Evolutionary conservation across 2,113 vertebrate genomes (phyloP), one percentile per base, ranked within the genome.

Genomic region (Phocoena sinus): DNA sequence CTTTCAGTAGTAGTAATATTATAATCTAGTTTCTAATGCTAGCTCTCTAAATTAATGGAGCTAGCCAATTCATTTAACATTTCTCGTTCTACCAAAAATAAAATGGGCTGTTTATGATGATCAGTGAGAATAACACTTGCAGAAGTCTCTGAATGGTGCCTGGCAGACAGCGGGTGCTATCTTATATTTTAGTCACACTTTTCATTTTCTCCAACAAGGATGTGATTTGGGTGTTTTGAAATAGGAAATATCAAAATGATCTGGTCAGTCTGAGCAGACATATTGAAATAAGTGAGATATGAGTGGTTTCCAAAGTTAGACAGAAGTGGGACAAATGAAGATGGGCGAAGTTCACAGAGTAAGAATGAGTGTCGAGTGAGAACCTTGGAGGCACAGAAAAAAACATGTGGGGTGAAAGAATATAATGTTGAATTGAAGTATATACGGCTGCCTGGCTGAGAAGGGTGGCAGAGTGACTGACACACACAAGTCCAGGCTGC

Each of bases 401-500:
- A 20, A 79, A 28, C 3, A 25, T 6, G 2, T 18, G 31, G 8
- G 8, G 0, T 21, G 20, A 87, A 89, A 87, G 6, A 7, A 20
- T 33, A 58, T 28, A 23, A 33, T 23, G 3, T 44, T 65, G n/a
- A 13, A 53, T 0, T 83, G 36, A 73, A 47, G 14, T 25, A 15
- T 4, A 0, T 53, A 41, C 13, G 23, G 13, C 25, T 88, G 1
- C 31, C 3, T 25, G 20, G 15, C 12, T 26, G 20, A 68, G 21
- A 31, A 84, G 6, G 23, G 7, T 33, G 17, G 31, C 10, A n/a
- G 56, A 88, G 12, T 56, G 21, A 68, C 50, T 36, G 53, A 50
- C 15, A 12, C 5, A 25, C 10, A 28, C 1, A 2, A 47, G 23
- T 36, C 9, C 23, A 38, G 5, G 3, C 20, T 62, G 1, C 31